Conservation (phyloP, 2,888 invertebrate genomes). For the Drosophila robusta region DNA sequence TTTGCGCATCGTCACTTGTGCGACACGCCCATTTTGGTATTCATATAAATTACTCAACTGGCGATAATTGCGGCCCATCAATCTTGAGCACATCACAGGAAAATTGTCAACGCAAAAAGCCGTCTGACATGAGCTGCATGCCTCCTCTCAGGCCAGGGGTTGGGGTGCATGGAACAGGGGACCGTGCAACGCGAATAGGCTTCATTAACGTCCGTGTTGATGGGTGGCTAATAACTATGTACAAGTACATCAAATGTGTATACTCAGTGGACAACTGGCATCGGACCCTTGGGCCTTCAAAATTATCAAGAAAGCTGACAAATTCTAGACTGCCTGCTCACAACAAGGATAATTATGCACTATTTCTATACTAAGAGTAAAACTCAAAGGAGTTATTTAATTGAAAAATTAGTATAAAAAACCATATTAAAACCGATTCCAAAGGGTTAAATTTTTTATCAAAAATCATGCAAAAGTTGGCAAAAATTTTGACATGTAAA, state of each 20-base stretch:
- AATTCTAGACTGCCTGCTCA: no score
- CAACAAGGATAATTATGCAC: no score
- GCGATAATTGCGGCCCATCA: conserved; percentile 79
- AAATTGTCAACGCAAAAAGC: conserved; percentile 80
- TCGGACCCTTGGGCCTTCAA: conserved; percentile 8
- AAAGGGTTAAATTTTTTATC: no score
- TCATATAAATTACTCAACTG: conserved; percentile 76
- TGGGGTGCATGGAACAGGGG: background rate
- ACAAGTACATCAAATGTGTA: conserved; percentile 2
- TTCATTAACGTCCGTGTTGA: conserved; percentile 43
- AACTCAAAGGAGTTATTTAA: no score
- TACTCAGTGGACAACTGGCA: background rate
- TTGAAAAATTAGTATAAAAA: no score
- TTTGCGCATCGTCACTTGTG: conserved; percentile 62
- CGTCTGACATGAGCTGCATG: conserved; percentile 64
- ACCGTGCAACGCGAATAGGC: conserved; percentile 26
- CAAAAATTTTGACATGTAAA: no score
- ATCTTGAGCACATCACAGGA: conserved; percentile 77
- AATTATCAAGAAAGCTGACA: no score
- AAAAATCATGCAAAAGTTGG: no score
- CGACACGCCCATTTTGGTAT: conserved; percentile 64
- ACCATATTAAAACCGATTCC: no score
- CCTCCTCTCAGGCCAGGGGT: conserved; percentile 17
- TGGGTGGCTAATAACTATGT: conserved; percentile 11
- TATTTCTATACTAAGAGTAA: no score